These are phyloP conservation scores for Meloe dianella DNA, from an alignment of 2,888 invertebrate species.

Conservation along the genomic window DNA sequence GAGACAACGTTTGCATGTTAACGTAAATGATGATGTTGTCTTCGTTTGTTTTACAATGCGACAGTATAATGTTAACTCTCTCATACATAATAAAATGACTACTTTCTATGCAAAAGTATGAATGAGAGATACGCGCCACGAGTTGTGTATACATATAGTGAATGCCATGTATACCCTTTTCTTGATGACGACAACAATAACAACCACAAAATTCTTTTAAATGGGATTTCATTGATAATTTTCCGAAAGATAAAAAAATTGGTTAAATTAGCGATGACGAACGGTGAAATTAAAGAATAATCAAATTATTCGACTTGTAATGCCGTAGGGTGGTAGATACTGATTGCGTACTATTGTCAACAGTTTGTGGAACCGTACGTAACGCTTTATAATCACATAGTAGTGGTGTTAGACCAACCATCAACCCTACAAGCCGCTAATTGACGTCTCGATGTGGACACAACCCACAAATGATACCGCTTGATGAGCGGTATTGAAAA, in stretches of 20 bases:
- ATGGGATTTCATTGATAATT: too few relatives aligned
- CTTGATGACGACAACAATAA: constrained; percentile 22
- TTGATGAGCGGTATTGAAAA: constrained; percentile 27
- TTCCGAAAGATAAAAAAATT: background rate
- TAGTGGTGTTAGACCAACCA: constrained; percentile 10
- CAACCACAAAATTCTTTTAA: background rate
- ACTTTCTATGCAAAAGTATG: constrained; percentile 68
- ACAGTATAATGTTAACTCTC: constrained; percentile 50
- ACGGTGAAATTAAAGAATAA: constrained; percentile 41
- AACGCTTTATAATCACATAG: constrained; percentile 44
- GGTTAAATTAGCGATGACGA: background rate
- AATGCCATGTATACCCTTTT: constrained; percentile 55
- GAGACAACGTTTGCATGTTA: constrained; percentile 62
- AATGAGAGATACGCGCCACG: constrained; percentile 64
- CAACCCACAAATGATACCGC: constrained; percentile 20
- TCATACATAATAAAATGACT: constrained; percentile 62
- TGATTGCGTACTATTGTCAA: constrained; percentile 49
- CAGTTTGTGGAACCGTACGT: constrained; percentile 37
- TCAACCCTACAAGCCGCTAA: constrained; percentile 18
- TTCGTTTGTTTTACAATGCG: constrained; percentile 48
- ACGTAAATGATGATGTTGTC: constrained; percentile 55
- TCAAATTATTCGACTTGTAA: constrained; percentile 46
- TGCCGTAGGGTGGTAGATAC: constrained; percentile 35
- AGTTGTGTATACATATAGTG: constrained; percentile 51
- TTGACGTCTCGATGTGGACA: constrained; percentile 21